Evolutionary conservation across 2,888 invertebrate species (phyloP), one percentile per base, ranked within the genome.

Genomic region (Nymphalis urticae): DNA sequence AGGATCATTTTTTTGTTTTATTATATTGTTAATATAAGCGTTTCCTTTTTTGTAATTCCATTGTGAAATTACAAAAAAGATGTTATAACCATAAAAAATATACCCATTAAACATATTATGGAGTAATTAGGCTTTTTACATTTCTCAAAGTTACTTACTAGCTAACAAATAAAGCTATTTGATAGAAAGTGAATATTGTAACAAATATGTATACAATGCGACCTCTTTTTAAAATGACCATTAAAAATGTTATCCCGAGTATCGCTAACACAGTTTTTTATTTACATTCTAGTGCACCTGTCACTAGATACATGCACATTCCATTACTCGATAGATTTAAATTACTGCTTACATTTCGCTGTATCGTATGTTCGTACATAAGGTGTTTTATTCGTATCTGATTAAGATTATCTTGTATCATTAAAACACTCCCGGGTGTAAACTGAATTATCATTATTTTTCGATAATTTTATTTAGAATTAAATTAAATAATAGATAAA

Each of bases 251-350:
- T 56, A 58, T 58, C 10, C 36, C 36, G 13, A 42, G n/a, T 36
- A 42, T 58, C n/a, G 42, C 42, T 17, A 58, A 58, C 42, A 58
- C 58, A 19, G 17, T n/a, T 58, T 19, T 36, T 58, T 58, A 58
- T 58, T 58, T 58, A 58, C 58, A 58, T 58, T 58, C 58, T 42
- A 1, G 36, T 42, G 19, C 58, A 58, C 58, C 58, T 58, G 58
- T 27, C 58, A 19, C 58, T 21, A 58, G 58, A 58, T 17, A 58
- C 32, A 42, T 36, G 58, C 36, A 19, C 58, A 32, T 58, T 58
- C 58, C 42, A 19, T 58, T 42, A 19, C n/a, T 19, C 9, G 58
- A 58, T 58, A 58, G 42, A 58, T 50, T 50, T 50, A 50, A 50
- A 50, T 42, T 58, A 58, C 58, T 58, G 36, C 42, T 36, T 58